These are phyloP conservation scores for Antidorcas marsupialis DNA, from an alignment of 2,113 vertebrate genomes.

Conservation along the genomic window DNA sequence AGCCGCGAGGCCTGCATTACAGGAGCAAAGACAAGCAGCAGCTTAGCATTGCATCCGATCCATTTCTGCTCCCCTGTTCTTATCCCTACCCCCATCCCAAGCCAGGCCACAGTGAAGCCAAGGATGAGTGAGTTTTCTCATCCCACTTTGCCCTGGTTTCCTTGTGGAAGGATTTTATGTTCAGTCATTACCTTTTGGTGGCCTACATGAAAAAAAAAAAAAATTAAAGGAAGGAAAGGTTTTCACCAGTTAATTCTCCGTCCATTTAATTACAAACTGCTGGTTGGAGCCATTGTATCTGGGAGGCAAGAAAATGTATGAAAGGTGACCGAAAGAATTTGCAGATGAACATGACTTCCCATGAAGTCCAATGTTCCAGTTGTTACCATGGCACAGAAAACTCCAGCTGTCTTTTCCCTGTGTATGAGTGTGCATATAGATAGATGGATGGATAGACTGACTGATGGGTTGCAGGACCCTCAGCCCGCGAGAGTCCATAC, in stretches of 20 bases:
- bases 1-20: conserved; percentile 17
- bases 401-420: background rate
- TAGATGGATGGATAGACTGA: background rate
- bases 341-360: conserved; percentile 78
- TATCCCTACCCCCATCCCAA: background rate
- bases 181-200: conserved; percentile 68
- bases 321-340: conserved; percentile 50
- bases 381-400: conserved; percentile 46
- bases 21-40: conserved; percentile 29
- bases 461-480: background rate
- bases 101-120: conserved; percentile 15
- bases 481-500: background rate
- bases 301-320: conserved; percentile 19
- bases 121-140: conserved; percentile 55
- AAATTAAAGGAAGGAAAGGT: conserved; percentile 41
- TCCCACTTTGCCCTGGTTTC: conserved; percentile 54
- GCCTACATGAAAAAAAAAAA: conserved; percentile 43
- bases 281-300: background rate
- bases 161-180: conserved; percentile 67
- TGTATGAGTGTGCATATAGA: background rate
- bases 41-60: background rate
- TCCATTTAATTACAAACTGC: conserved; percentile 57
- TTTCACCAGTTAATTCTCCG: conserved; percentile 63
- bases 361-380: conserved; percentile 75
- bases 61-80: background rate